Base-by-base conservation (phyloP, 2,888 invertebrate genomes). In the Busseola fusca region DNA sequence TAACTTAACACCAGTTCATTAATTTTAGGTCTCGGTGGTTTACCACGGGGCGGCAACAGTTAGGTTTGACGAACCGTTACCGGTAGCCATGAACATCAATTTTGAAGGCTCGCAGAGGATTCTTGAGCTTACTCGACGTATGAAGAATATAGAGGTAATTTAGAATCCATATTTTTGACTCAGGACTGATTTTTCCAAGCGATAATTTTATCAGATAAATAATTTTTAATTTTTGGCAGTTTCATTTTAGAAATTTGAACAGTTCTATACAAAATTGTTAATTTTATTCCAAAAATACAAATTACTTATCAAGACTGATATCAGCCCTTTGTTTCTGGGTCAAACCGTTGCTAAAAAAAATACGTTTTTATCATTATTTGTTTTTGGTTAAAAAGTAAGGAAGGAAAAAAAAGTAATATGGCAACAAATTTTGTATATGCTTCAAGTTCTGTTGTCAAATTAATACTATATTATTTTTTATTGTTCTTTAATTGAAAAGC, bases 21-120 rank as follows among this genome's bases (percentile, higher is more conserved):
- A 52, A 45, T 89, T 87, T 78, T 96, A 98, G 91, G 88, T 91
- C 0, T 90, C 91, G 1, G 82, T 90, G 0, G 89, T 91, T 1
- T 87, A 91, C 48, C 91, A 92, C 69, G 82, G 86, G 0, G 92
- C 90, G 5, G 92, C 92, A 0, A 87, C 87, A 0, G 65, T 90
- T 0, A 88, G 75, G 42, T 90, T 92, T 69, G 81, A 81, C 14
- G 88, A 88, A 56, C 84, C 86, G 0, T 68, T 92, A 5, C 71
- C 85, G 42, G 66, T 74, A 0, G 87, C 88, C 6, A 71, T 90
- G 64, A 81, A 78, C 6, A 72, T 85, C 16, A 92, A 92, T 68
- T 76, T 88, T 0, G 89, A 87, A 48, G 89, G 89, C 0, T 89
- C 91, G 0, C 74, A 76, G 30, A 83, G 80, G 21, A 74, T 91